Base-by-base conservation (phyloP, 2,888 invertebrate species). In the Gisinianus flammeolus region DNA sequence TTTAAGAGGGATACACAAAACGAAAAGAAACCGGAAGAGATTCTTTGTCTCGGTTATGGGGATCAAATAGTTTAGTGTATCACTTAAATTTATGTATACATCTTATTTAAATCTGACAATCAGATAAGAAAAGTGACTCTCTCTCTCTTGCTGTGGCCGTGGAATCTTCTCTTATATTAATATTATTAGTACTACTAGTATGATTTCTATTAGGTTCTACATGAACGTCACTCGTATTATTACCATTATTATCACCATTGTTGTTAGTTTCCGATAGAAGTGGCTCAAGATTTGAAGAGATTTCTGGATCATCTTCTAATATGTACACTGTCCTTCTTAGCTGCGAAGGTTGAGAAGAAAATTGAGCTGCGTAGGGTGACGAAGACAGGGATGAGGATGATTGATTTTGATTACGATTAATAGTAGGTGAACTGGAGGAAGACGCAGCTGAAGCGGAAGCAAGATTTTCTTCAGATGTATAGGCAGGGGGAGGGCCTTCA, bases 401-500 rank as follows among this genome's bases (percentile, higher is more conserved):
- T 26, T 64, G 64, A 24, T 22, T 24, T 8, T 35, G 35, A 35
- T 5, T 35, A 35, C 12, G 35, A 35, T 35, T 35, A 35, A 35
- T 35, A 8, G 19, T 24, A 71, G 71, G 71, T 54, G 71, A 28
- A n/a, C 28, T n/a, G 16, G 67, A 67, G 56, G 76, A 69, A 68
- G 76, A 56, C 33, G 66, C 26, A 19, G 64, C 19, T n/a, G 64
- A 31, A 12, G 73, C 22, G 4, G 70, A 33, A 69, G 80, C 77
- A 26, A 85, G 77, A 79, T 86, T 85, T 79, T 86, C 86, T 16
- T 79, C 83, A 10, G 86, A 86, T 3, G 86, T 86, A 80, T 89
- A 89, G 0, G 88, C 88, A 33, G 89, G 89, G n/a, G 89, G 89
- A 2, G 89, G 89, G 33, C 88, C 88, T 79, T 87, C 87, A 73